Percentiles rank a stretch among this genome's conserved stretches.
Evolutionary conservation across 2,888 invertebrate genomes (phyloP).

Genomic region (Priocnemis perturbator): DNA sequence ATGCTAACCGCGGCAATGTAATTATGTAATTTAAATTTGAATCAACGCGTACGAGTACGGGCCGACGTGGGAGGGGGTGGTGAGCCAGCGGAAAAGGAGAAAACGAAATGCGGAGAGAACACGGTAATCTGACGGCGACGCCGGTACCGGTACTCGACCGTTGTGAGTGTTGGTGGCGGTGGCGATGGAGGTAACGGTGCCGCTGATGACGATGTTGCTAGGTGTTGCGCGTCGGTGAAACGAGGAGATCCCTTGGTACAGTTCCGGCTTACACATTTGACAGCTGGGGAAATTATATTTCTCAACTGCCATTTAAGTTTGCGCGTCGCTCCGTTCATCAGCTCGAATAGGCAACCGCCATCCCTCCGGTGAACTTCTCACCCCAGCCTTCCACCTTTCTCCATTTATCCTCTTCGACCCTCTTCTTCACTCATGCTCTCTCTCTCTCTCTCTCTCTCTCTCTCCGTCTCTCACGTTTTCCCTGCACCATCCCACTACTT

Average conservation of each 20-base stretch:
- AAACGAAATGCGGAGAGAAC: slow-evolving; percentile 30
- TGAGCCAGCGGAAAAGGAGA: background rate
- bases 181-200: background rate
- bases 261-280: slow-evolving; percentile 67
- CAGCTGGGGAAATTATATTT: slow-evolving; percentile 72
- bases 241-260: slow-evolving; percentile 57
- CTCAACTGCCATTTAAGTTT: slow-evolving; percentile 72
- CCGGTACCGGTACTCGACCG: background rate
- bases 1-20: slow-evolving; percentile 53
- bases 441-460: slow-evolving; percentile 7
- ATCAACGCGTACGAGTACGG: slow-evolving; percentile 37
- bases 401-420: slow-evolving; percentile 28
- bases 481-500: no score
- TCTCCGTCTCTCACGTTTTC: slow-evolving; percentile 21
- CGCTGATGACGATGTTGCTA: slow-evolving; percentile 34
- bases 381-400: slow-evolving; percentile 6
- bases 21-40: slow-evolving; percentile 64
- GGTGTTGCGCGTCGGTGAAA: slow-evolving; percentile 38
- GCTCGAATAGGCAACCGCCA: slow-evolving; percentile 45
- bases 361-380: slow-evolving; percentile 30
- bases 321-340: slow-evolving; percentile 63
- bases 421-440: slow-evolving; percentile 12
- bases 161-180: background rate
- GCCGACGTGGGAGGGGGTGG: slow-evolving; percentile 12
- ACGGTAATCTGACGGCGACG: slow-evolving; percentile 10